A percentile compares a stretch with the other conserved stretches of the same genome.
These are phyloP conservation scores for Ferrisia virgata DNA, from an alignment of 2,888 invertebrate species.

Conservation along the genomic window DNA sequence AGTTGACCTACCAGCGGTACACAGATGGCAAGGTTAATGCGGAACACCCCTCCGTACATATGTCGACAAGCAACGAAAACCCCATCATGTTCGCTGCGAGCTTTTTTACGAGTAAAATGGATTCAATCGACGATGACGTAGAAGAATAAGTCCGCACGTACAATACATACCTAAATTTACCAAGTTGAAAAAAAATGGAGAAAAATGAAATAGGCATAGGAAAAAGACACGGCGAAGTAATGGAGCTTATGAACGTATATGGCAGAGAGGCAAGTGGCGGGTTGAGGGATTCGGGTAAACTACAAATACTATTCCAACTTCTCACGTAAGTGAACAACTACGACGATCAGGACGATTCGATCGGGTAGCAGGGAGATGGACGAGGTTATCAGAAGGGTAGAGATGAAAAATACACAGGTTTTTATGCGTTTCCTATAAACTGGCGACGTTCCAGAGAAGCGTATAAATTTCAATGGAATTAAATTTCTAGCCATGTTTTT, in stretches of 20 bases:
- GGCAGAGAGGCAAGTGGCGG: background rate
- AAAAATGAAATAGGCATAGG: background rate
- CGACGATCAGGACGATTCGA: no score
- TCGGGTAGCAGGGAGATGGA: no score
- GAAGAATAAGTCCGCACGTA: background rate
- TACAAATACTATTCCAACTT: no score
- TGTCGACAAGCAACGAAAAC: background rate
- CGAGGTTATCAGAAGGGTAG: no score
- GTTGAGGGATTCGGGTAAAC: no score
- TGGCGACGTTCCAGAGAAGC: slow-evolving; percentile 35
- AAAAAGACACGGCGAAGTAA: background rate
- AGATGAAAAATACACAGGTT: slow-evolving; percentile 1
- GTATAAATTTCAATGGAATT: slow-evolving; percentile 27
- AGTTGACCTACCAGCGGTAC: no score
- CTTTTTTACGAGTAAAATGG: background rate
- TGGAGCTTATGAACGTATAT: background rate
- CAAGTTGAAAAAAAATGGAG: background rate
- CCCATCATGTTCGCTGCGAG: no score
- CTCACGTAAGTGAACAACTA: no score
- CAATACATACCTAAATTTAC: no score
- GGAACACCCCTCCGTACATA: no score
- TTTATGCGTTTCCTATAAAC: slow-evolving; percentile 20
- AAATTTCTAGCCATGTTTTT: slow-evolving; percentile 39
- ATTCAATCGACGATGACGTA: background rate
- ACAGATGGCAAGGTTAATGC: no score